Conservation (phyloP, 2,113 vertebrate species). For the Hystrix brachyura region DNA sequence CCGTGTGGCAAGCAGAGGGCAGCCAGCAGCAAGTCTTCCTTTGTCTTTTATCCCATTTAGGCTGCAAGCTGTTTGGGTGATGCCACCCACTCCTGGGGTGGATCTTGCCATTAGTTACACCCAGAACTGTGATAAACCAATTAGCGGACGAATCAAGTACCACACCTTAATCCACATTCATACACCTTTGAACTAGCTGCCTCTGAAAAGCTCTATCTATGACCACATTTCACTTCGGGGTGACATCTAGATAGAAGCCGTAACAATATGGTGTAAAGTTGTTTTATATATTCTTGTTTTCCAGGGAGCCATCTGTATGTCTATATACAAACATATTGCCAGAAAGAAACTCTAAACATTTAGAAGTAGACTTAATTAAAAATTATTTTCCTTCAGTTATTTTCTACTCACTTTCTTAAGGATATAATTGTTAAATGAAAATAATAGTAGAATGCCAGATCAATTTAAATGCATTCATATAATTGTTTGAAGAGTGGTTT, state of each 20-base stretch:
- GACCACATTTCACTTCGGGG: neutral
- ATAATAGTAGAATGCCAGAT: slow-evolving; percentile 1
- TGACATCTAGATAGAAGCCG: neutral
- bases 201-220: neutral
- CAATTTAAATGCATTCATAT: neutral
- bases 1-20: neutral
- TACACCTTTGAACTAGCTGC: neutral
- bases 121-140: neutral
- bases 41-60: neutral
- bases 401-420: slow-evolving; percentile 10
- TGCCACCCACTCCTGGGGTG: neutral
- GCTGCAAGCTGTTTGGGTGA: neutral
- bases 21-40: neutral
- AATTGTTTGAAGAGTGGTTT: slow-evolving; percentile 45
- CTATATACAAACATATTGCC: neutral
- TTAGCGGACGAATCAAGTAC: neutral
- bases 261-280: neutral
- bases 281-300: slow-evolving; percentile 38
- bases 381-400: slow-evolving; percentile 46
- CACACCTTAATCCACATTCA: neutral
- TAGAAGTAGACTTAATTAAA: slow-evolving; percentile 33
- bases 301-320: neutral
- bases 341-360: slow-evolving; percentile 19
- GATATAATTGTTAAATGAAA: slow-evolving; percentile 52
- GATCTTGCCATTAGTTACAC: neutral